Percentiles rank a stretch among this genome's conserved stretches.
These are phyloP conservation scores for Rhamphomyia laevipes DNA, from an alignment of 2,888 invertebrate genomes.

Conservation along the genomic window DNA sequence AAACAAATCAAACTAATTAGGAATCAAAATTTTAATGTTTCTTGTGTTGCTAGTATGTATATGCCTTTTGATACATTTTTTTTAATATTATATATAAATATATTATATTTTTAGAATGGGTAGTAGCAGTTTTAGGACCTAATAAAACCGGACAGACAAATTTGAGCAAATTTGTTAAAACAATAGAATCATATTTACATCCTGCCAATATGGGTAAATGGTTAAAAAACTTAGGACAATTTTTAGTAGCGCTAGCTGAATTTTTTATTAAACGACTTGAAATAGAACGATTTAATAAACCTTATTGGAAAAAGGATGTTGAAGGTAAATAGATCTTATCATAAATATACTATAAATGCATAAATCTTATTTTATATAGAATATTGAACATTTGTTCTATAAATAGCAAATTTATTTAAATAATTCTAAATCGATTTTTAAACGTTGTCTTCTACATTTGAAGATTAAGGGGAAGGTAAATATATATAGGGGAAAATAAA, in stretches of 20 bases:
- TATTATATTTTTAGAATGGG: slow-evolving; percentile 39
- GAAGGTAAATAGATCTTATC: slow-evolving; percentile 7
- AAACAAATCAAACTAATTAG: slow-evolving; percentile 50
- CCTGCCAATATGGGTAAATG: slow-evolving; percentile 80
- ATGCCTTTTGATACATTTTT: background rate
- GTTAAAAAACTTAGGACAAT: slow-evolving; percentile 53
- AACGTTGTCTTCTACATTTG: too few relatives aligned
- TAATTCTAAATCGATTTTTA: too few relatives aligned
- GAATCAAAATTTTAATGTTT: slow-evolving; percentile 36
- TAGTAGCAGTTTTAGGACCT: slow-evolving; percentile 52
- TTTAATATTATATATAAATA: slow-evolving; percentile 21
- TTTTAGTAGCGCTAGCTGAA: slow-evolving; percentile 55
- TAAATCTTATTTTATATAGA: too few relatives aligned
- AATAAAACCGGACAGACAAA: slow-evolving; percentile 56
- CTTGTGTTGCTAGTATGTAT: slow-evolving; percentile 14
- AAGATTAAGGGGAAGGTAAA: too few relatives aligned
- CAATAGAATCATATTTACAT: slow-evolving; percentile 77
- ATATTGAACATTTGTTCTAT: too few relatives aligned
- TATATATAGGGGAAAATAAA: too few relatives aligned
- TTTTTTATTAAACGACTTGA: slow-evolving; percentile 48
- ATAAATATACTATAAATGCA: slow-evolving; percentile 1
- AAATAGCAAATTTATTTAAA: too few relatives aligned
- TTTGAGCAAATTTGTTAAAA: slow-evolving; percentile 66
- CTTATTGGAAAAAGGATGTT: slow-evolving; percentile 35
- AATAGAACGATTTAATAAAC: slow-evolving; percentile 32